Evolutionary conservation across 2,797 vertebrate genomes (phyloP).

Genomic region (Muscicapa striata): DNA sequence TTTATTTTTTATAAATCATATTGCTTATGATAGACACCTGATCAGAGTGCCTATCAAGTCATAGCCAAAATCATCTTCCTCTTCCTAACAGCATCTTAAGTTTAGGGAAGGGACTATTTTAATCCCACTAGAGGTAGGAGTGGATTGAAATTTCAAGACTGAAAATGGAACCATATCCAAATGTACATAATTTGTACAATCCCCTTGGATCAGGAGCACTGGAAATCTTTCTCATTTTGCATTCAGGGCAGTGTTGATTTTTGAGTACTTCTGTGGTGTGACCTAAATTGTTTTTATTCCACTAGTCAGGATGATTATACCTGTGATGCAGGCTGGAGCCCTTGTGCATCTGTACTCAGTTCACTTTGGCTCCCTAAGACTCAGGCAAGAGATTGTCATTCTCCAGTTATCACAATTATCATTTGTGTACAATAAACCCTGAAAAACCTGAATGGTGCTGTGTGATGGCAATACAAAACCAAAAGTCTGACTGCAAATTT

Average conservation of each 20-base stretch:
- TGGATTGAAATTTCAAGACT: neutral
- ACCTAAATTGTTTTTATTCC: neutral
- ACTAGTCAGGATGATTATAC: neutral
- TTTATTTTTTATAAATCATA: neutral
- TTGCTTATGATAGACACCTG: neutral
- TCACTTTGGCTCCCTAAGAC: neutral
- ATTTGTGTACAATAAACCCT: neutral
- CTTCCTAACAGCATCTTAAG: neutral
- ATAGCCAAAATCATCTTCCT: neutral
- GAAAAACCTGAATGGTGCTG: neutral
- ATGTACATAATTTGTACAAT: rapidly evolving
- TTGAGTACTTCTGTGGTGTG: neutral
- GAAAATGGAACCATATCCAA: rapidly evolving
- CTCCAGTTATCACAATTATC: neutral
- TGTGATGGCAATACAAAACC: neutral
- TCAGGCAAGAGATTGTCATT: neutral
- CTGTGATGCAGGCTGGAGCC: neutral
- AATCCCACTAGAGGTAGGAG: neutral
- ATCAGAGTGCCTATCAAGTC: neutral
- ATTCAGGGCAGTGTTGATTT: slow-evolving; percentile 24
- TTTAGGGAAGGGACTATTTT: neutral
- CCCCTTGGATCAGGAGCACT: neutral
- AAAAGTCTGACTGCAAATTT: neutral
- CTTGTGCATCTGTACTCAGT: neutral
- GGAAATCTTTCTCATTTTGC: neutral